phyloP scores from a whole-genome alignment of 1,140 invertebrate genomes.

The Nasonia giraulti region DNA sequence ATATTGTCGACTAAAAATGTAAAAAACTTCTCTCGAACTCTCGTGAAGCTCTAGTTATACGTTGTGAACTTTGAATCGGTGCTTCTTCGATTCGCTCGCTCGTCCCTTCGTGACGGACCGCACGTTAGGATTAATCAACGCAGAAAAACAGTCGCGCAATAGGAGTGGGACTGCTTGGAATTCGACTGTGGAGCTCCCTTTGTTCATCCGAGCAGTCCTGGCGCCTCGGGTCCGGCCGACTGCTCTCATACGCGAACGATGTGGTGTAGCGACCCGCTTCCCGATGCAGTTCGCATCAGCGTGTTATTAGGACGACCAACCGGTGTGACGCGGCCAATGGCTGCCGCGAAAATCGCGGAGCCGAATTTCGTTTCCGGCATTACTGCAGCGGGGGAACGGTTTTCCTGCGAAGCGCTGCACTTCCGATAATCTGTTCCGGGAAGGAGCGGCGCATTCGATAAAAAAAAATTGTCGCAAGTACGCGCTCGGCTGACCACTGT shows the following conservation, averaged over 20 bases:
- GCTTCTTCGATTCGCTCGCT: too few relatives aligned
- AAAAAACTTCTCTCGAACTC: too few relatives aligned
- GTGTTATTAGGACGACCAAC: slow-evolving; percentile 72
- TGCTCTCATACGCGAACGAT: not conserved
- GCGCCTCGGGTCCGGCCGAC: not conserved
- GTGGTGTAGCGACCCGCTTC: slow-evolving; percentile 22
- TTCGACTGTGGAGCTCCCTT: not conserved
- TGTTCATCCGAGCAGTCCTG: not conserved
- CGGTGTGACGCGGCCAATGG: too few relatives aligned
- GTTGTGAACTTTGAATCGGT: too few relatives aligned
- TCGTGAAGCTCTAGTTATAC: too few relatives aligned
- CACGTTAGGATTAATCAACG: too few relatives aligned
- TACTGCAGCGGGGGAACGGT: not conserved
- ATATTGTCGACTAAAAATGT: too few relatives aligned
- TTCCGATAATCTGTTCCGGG: slow-evolving; percentile 1
- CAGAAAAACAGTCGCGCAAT: too few relatives aligned
- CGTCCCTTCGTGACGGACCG: too few relatives aligned
- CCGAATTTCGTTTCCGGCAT: not conserved
- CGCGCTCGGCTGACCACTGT: not conserved
- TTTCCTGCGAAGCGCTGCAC: not conserved
- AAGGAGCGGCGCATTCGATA: not conserved
- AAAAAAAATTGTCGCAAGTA: slow-evolving; percentile 13
- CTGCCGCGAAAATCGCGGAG: not conserved
- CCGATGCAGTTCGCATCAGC: slow-evolving; percentile 55
- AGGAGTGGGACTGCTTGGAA: not conserved